phyloP scores from a whole-genome alignment of 2,797 vertebrate species.

The Leptodactylus fallax region DNA sequence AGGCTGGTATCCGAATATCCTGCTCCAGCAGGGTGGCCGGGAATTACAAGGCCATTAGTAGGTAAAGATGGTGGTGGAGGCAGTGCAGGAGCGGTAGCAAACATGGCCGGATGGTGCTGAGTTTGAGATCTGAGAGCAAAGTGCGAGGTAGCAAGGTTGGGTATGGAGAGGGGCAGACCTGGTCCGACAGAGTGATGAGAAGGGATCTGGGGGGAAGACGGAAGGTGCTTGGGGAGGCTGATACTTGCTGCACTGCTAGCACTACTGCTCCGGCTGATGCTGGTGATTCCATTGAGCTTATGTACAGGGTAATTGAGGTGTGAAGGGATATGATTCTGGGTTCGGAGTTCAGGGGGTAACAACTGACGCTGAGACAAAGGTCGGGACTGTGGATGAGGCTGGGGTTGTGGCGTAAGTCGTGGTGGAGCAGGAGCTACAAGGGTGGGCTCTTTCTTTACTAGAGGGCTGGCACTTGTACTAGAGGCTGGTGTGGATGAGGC shows the following conservation, averaged over 20 bases:
- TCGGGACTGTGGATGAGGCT: conserved; percentile 80
- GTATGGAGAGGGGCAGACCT: conserved; percentile 87
- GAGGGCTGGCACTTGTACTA: conserved; percentile 78
- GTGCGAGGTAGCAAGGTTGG: conserved; percentile 96
- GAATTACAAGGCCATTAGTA: conserved; percentile 93
- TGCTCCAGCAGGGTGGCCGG: conserved; percentile 81
- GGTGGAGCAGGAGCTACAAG: conserved; percentile 81
- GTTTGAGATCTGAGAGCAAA: conserved; percentile 92
- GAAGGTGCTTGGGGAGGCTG: conserved; percentile 85
- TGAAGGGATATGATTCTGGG: conserved; percentile 76
- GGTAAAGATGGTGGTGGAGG: conserved; percentile 96
- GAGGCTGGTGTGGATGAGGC: conserved; percentile 77
- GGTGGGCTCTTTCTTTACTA: conserved; percentile 86
- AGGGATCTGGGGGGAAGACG: conserved; percentile 85
- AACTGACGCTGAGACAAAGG: conserved; percentile 82
- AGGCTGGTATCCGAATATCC: conserved; percentile 98
- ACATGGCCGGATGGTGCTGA: conserved; percentile 96
- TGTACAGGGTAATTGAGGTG: conserved; percentile 84
- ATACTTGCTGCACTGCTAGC: conserved; percentile 79
- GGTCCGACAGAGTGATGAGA: conserved; percentile 86
- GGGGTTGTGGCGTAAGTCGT: conserved; percentile 81
- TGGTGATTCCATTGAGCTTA: conserved; percentile 85
- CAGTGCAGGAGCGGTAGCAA: conserved; percentile 93
- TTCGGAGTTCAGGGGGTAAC: conserved; percentile 76
- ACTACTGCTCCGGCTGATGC: conserved; percentile 90